Evolutionary conservation across 2,113 vertebrate genomes (phyloP).

Genomic region (Nyctibius bracteatus): DNA sequence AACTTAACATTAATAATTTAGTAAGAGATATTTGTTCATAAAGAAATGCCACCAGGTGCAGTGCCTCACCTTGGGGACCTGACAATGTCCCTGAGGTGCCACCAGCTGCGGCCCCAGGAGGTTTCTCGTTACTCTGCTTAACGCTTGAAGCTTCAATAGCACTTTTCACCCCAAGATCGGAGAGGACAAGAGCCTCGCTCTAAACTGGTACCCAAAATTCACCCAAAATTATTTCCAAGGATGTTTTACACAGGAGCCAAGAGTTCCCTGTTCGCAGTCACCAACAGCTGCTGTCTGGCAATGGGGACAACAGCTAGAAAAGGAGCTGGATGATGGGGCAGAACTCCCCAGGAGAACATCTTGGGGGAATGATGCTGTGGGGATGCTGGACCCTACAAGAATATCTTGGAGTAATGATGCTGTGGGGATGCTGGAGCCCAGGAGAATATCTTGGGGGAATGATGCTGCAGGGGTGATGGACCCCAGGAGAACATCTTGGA

Average conservation of each 20-base stretch:
- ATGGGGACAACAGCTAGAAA: fast-evolving
- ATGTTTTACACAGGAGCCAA: background rate
- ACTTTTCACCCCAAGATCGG: fast-evolving
- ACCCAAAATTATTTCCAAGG: background rate
- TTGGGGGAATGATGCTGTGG: background rate
- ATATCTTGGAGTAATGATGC: background rate
- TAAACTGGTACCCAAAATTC: background rate
- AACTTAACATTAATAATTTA: background rate
- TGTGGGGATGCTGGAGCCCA: background rate
- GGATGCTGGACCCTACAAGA: background rate
- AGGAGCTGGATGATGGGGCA: background rate
- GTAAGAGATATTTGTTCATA: background rate
- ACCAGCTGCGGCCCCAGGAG: background rate
- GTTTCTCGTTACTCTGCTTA: background rate
- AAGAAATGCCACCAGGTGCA: background rate
- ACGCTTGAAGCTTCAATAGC: fast-evolving
- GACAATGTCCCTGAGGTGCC: background rate
- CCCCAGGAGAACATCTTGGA: fast-evolving
- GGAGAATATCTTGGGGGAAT: background rate
- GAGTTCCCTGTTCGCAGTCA: background rate
- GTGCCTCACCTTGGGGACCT: background rate
- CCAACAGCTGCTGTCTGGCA: fast-evolving
- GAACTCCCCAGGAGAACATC: background rate
- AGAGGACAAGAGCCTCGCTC: background rate
- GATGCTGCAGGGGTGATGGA: fast-evolving